Evolutionary conservation across 2,888 invertebrate species (phyloP), one percentile per base, ranked within the genome.

Genomic region (Torymus tubicola): DNA sequence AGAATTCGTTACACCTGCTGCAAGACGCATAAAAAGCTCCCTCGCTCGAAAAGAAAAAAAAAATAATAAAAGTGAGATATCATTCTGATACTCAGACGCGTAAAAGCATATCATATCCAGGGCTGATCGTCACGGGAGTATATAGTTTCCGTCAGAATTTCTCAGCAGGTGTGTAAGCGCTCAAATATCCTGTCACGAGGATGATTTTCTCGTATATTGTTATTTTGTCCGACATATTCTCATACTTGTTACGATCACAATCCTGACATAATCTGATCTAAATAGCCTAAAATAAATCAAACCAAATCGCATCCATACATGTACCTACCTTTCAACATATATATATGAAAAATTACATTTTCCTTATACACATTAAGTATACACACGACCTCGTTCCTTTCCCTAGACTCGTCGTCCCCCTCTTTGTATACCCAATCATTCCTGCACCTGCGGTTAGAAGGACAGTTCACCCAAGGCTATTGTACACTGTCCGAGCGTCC

Each of bases 101-200:
- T 63, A 63, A 71, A 76, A 58, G 31, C 63, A 69, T 68, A 18
- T 2, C 50, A 50, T 52, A n/a, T 52, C 3, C 12, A 18, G 24
- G 16, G 55, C n/a, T 61, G 16, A 79, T 42, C 13, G 42, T 16
- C 67, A 70, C 77, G 64, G 42, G 14, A 11, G 13, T n/a, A n/a
- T n/a, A n/a, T n/a, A 8, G 8, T 31, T 31, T 31, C 31, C 31
- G 31, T 31, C 63, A 21, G 61, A 64, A 67, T 55, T 61, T 21
- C 65, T 67, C 52, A 69, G 70, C 79, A 80, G 79, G 69, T 80
- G 79, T 58, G 21, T 50, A 2, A 16, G 14, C 65, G 14, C 63
- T 58, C 57, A 24, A 70, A 57, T 78, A 16, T 57, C 18, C n/a
- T 58, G 72, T 65, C 72, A 78, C 67, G 72, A 71, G 55, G 55